Evolutionary conservation across 2,888 invertebrate species (phyloP).

Genomic region (Coelogynopora nodosa): DNA sequence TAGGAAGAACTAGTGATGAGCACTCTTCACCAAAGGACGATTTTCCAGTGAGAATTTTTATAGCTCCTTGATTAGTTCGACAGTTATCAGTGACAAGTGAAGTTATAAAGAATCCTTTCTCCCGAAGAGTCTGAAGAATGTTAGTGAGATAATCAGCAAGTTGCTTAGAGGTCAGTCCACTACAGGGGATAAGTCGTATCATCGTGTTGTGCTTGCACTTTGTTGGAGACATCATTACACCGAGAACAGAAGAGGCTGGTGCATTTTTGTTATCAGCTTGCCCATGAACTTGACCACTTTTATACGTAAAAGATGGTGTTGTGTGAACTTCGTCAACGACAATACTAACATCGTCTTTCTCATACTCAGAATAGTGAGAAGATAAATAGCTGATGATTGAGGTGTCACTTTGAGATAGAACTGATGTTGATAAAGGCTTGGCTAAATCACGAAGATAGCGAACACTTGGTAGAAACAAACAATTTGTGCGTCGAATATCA

Average conservation of each 20-base stretch:
- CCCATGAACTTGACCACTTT: slow-evolving; percentile 9
- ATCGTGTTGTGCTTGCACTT: background rate
- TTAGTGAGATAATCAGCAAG: background rate
- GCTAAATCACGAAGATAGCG: slow-evolving; percentile 12
- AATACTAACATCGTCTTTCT: background rate
- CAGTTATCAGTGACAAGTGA: background rate
- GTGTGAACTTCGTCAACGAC: slow-evolving; percentile 21
- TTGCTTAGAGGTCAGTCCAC: background rate
- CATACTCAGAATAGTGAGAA: background rate
- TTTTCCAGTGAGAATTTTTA: background rate
- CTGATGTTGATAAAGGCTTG: background rate
- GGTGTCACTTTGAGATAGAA: background rate
- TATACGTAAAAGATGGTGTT: slow-evolving; percentile 1
- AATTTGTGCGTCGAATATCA: background rate
- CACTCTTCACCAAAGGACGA: background rate
- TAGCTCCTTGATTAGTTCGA: background rate
- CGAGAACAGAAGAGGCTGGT: slow-evolving; percentile 7
- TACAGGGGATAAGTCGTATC: background rate
- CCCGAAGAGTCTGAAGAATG: background rate
- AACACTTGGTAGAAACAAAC: background rate
- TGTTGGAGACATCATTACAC: background rate
- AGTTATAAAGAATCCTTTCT: background rate
- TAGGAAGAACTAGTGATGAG: background rate
- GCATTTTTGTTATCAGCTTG: background rate
- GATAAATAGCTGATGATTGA: background rate